Evolutionary conservation across 2,113 vertebrate species (phyloP).

Genomic region (Thalassarche chlororhynchos): DNA sequence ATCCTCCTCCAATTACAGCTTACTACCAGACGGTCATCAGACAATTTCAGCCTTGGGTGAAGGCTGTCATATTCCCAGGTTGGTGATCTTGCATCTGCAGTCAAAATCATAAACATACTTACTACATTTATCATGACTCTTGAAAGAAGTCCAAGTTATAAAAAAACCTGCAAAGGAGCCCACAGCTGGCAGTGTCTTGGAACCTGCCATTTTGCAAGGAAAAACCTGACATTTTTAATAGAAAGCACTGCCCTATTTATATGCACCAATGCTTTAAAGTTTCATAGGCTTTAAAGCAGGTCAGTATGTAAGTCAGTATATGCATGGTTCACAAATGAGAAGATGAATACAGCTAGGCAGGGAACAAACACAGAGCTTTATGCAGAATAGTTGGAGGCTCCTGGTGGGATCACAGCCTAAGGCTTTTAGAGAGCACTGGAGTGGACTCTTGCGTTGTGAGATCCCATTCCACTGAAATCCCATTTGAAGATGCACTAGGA

Average conservation of each 20-base stretch:
- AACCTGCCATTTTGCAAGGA: background rate
- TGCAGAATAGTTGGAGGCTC: background rate
- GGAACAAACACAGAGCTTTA: background rate
- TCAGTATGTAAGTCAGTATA: background rate
- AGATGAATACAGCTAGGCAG: background rate
- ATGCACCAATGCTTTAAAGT: background rate
- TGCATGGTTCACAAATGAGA: background rate
- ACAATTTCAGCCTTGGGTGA: slow-evolving; percentile 71
- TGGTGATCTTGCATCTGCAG: slow-evolving; percentile 75
- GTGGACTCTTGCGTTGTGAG: background rate
- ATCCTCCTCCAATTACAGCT: slow-evolving; percentile 47
- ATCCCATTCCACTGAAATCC: background rate
- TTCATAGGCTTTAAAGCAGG: background rate
- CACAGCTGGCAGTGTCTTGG: background rate
- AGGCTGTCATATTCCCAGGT: slow-evolving; percentile 69
- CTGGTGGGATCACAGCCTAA: background rate
- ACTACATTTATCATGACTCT: background rate
- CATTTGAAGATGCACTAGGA: background rate
- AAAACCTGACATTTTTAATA: background rate
- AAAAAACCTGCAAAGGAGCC: background rate
- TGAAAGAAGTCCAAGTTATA: background rate
- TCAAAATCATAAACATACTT: background rate
- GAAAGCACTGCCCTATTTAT: background rate
- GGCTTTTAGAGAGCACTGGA: background rate
- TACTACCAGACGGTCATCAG: slow-evolving; percentile 53